phyloP scores from a whole-genome alignment of 2,113 vertebrate species.

The Arizona elegans region DNA sequence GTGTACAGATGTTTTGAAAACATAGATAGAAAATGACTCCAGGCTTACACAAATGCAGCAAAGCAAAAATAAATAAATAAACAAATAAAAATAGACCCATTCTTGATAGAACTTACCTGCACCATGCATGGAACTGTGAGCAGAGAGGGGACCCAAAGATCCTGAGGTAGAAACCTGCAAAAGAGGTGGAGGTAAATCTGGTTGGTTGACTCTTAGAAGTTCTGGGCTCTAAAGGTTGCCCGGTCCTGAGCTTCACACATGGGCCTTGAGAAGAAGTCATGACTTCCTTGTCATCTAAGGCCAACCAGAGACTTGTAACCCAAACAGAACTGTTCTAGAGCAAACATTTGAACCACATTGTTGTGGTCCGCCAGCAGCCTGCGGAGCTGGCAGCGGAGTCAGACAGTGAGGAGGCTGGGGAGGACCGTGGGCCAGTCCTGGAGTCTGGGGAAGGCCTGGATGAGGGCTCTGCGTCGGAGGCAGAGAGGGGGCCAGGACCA shows the following conservation, averaged over 20 bases:
- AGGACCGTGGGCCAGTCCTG: too few relatives aligned
- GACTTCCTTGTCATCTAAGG: not conserved
- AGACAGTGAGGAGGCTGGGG: too few relatives aligned
- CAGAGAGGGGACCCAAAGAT: slow-evolving; percentile 84
- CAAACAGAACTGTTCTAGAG: not conserved
- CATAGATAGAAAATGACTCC: not conserved
- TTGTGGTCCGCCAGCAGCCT: too few relatives aligned
- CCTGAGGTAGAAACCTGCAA: slow-evolving; percentile 83
- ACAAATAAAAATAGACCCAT: not conserved
- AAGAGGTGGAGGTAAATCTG: slow-evolving; percentile 20
- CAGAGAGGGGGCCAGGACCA: too few relatives aligned
- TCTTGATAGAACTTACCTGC: slow-evolving; percentile 68
- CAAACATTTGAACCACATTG: not conserved
- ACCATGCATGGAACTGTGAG: slow-evolving; percentile 79
- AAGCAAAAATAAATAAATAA: not conserved
- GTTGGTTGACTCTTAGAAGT: not conserved
- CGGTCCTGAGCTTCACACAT: not conserved
- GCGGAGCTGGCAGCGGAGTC: too few relatives aligned
- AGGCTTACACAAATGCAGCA: not conserved
- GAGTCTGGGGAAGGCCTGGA: too few relatives aligned
- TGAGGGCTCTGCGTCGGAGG: too few relatives aligned
- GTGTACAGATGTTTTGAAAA: not conserved
- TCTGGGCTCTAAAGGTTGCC: not conserved
- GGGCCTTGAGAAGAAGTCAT: not conserved
- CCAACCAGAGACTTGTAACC: not conserved